A percentile compares a stretch with the other conserved stretches of the same genome.
Conservation (phyloP, 2,797 vertebrate genomes). For the Helicolenus hilgendorfi region DNA sequence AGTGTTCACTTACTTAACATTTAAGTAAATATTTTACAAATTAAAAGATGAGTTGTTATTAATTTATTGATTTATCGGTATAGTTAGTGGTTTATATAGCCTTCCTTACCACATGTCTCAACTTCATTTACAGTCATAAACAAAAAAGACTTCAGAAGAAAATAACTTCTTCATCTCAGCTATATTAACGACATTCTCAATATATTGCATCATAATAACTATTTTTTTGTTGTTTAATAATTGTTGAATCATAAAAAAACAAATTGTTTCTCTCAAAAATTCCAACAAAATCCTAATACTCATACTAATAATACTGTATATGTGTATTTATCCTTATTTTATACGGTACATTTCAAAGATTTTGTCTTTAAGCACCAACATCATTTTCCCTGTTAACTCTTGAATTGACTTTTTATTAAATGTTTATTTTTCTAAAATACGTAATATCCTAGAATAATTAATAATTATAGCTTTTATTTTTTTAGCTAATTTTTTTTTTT, state of each 20-base stretch:
- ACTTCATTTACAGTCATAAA: not conserved
- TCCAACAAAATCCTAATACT: not conserved
- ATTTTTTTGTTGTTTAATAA: not conserved
- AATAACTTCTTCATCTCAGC: not conserved
- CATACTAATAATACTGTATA: not conserved
- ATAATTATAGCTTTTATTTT: not conserved
- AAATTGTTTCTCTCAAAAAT: rapidly evolving
- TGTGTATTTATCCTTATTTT: not conserved
- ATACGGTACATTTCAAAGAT: not conserved
- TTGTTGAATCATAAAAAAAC: not conserved
- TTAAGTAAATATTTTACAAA: not conserved
- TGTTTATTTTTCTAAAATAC: not conserved
- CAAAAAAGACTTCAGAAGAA: no score
- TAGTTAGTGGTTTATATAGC: not conserved
- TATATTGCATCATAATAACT: not conserved
- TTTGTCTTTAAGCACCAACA: not conserved
- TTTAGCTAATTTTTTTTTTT: no score
- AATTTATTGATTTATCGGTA: not conserved
- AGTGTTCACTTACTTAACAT: not conserved
- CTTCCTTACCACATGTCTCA: not conserved
- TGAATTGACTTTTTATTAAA: not conserved
- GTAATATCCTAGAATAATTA: not conserved
- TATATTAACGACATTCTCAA: not conserved
- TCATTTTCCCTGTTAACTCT: not conserved
- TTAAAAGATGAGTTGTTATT: not conserved